These are phyloP conservation scores for Anguilla pacifica DNA, from an alignment of 2,797 vertebrate genomes.

Conservation along the genomic window DNA sequence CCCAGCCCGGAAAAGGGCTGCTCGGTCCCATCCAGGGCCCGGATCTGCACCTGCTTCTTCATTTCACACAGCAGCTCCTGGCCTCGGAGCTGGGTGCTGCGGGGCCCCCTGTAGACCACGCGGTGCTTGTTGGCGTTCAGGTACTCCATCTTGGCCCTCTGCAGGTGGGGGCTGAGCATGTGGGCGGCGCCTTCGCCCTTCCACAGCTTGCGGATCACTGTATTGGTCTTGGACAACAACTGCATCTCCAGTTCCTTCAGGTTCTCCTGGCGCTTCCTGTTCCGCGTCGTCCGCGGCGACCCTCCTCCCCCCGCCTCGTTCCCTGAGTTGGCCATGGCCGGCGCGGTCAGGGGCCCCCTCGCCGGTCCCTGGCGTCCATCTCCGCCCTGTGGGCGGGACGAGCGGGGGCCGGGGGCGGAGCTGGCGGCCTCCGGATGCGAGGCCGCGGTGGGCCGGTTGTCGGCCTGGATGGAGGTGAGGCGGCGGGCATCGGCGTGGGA, in stretches of 20 bases:
- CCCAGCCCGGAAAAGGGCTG: constrained; percentile 85
- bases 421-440: constrained; percentile 66
- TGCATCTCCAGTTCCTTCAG: constrained; percentile 77
- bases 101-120: constrained; percentile 79
- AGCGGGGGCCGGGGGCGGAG: constrained; percentile 48
- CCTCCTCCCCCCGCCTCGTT: background rate
- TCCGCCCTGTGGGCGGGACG: constrained; percentile 51
- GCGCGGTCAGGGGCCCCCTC: constrained; percentile 50
- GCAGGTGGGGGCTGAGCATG: constrained; percentile 91
- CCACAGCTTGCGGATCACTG: constrained; percentile 87
- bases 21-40: constrained; percentile 89
- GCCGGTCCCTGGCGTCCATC: constrained; percentile 51
- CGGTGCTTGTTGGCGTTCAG: constrained; percentile 88
- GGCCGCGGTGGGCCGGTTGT: constrained; percentile 77
- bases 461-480: constrained; percentile 82
- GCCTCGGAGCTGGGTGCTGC: constrained; percentile 69
- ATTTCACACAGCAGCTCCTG: background rate
- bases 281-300: constrained; percentile 48
- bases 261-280: constrained; percentile 53
- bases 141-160: constrained; percentile 90
- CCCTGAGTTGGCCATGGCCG: background rate
- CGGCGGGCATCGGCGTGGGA: constrained; percentile 83
- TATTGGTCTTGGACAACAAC: constrained; percentile 82
- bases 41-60: constrained; percentile 75
- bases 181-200: constrained; percentile 81